phyloP scores from a whole-genome alignment of 1,140 invertebrate genomes.

The Penaeus chinensis region DNA sequence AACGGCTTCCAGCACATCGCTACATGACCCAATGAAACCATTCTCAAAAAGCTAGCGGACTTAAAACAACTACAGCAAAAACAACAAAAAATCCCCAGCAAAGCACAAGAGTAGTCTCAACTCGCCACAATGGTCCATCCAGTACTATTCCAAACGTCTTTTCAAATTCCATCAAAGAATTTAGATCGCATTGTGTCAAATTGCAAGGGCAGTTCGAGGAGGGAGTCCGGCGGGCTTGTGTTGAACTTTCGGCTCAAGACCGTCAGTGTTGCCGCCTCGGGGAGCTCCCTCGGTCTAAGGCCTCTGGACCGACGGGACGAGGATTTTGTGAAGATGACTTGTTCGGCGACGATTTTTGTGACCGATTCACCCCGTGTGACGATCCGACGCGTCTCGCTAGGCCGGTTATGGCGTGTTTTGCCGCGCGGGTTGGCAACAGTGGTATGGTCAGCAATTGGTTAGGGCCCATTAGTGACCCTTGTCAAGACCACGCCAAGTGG shows the following conservation, averaged over 20 bases:
- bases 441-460: slow-evolving; percentile 48
- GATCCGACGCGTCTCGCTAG: neutral
- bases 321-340: neutral
- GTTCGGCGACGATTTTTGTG: neutral
- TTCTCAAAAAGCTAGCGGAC: too few species aligned
- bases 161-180: slow-evolving; percentile 52
- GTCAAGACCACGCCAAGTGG: slow-evolving; percentile 55
- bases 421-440: slow-evolving; percentile 16
- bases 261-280: slow-evolving; percentile 25
- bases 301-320: neutral
- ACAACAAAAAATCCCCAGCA: too few species aligned
- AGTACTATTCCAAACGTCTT: slow-evolving; percentile 35
- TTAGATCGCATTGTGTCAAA: slow-evolving; percentile 53
- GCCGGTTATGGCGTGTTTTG: neutral
- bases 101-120: too few species aligned
- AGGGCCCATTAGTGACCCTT: slow-evolving; percentile 48
- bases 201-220: slow-evolving; percentile 40
- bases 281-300: neutral
- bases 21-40: too few species aligned
- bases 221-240: slow-evolving; percentile 21
- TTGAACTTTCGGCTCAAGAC: slow-evolving; percentile 50
- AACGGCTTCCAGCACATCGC: too few species aligned
- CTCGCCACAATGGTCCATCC: too few species aligned
- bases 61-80: too few species aligned
- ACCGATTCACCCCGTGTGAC: neutral